phyloP scores from a whole-genome alignment of 2,797 vertebrate species.

The Lepidocolaptes lacrymiger region DNA sequence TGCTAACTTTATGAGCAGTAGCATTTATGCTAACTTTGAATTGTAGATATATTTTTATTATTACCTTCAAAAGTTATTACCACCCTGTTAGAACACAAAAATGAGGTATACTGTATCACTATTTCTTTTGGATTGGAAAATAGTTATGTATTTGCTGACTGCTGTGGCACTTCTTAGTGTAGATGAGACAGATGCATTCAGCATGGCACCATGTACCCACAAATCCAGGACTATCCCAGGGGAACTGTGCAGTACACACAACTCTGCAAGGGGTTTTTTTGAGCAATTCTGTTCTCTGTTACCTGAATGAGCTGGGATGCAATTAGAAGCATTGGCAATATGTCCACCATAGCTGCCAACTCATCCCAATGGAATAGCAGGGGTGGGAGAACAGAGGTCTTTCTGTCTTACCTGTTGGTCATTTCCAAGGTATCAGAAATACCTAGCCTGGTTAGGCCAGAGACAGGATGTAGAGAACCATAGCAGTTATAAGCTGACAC shows the following conservation, averaged over 20 bases:
- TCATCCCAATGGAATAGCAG: not conserved
- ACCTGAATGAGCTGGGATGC: not conserved
- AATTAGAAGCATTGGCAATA: not conserved
- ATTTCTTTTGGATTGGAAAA: not conserved
- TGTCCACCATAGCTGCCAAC: not conserved
- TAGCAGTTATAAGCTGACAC: not conserved
- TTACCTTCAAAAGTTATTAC: not conserved
- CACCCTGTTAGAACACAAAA: not conserved
- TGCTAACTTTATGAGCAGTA: not conserved
- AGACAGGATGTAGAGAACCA: not conserved
- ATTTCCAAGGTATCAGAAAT: not conserved
- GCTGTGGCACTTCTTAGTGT: not conserved
- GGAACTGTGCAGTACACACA: not conserved
- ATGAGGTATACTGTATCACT: not conserved
- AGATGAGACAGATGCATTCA: not conserved
- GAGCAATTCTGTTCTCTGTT: not conserved
- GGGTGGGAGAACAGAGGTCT: not conserved
- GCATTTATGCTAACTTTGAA: not conserved
- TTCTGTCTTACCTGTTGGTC: not conserved
- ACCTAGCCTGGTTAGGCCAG: not conserved
- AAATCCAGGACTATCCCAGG: not conserved
- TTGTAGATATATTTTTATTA: not conserved
- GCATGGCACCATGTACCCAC: not conserved
- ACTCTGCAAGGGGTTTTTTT: not conserved
- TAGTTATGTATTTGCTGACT: not conserved